Percentiles rank a stretch among this genome's conserved stretches.
phyloP scores from a whole-genome alignment of 2,888 invertebrate species.

The Troides aeacus region DNA sequence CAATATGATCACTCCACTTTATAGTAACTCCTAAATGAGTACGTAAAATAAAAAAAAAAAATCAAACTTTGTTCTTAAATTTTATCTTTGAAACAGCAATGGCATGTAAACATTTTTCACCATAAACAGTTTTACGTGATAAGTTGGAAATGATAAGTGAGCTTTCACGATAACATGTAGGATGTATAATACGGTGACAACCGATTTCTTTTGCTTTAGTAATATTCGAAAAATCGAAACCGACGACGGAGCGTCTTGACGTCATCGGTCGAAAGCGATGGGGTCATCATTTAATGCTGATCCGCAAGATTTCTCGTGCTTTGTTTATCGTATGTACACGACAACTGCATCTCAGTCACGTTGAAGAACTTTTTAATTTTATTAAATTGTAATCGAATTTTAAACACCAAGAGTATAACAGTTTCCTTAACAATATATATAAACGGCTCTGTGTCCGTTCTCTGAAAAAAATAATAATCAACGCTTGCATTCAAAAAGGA shows the following conservation, averaged over 20 bases:
- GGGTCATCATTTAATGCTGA: slow-evolving; percentile 26
- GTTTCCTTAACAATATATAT: background rate
- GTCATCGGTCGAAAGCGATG: slow-evolving; percentile 28
- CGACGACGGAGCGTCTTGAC: slow-evolving; percentile 12
- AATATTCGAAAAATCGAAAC: slow-evolving; percentile 24
- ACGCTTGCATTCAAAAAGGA: no score
- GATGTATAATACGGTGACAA: slow-evolving; percentile 6
- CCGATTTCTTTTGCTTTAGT: slow-evolving; percentile 27
- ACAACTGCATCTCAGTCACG: slow-evolving; percentile 1
- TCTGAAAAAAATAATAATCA: no score
- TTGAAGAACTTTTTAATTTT: background rate
- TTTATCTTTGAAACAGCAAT: no score
- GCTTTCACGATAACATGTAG: slow-evolving; percentile 17
- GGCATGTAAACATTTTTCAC: background rate
- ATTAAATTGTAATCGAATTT: background rate
- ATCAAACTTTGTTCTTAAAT: no score
- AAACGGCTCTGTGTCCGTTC: no score
- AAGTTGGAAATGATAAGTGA: slow-evolving; percentile 1
- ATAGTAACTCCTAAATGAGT: no score
- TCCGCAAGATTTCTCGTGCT: slow-evolving; percentile 26
- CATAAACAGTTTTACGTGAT: background rate
- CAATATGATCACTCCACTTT: no score
- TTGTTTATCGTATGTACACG: slow-evolving; percentile 19
- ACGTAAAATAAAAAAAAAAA: no score
- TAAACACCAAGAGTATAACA: background rate